Evolutionary conservation across 1,140 invertebrate species (phyloP), one percentile per base, ranked within the genome.

Genomic region (Globodera ellingtonae): DNA sequence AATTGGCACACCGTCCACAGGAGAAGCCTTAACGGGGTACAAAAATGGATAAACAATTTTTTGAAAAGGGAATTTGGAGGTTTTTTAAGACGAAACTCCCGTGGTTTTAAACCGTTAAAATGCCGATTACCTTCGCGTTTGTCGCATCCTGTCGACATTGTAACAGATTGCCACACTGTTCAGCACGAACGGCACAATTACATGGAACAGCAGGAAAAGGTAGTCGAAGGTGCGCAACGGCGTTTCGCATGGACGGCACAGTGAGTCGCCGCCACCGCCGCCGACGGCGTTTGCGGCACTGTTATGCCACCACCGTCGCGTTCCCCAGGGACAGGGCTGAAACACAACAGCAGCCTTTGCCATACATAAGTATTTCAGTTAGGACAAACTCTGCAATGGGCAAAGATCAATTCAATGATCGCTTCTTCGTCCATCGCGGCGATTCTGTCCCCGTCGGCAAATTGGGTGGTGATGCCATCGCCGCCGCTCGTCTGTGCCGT

Each of bases 251-350:
- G 70, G 48, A 13, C 69, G 44, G 70, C 83, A 84, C 15, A 66
- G 21, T 24, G 82, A 83, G 18, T 83, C 24, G 59, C 46, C 79
- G 47, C 10, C 69, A 24, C 74, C 10, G 7, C 8, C 56, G 10
- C 10, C 56, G 56, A 7, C 10, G 56, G 5, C 10, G 56, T 18
- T 13, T 2, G 6, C 0, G 18, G 18, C 50, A 52, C 10, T 52
- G 50, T 35, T 52, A 4, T 62, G 13, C 10, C 15, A 15, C 56
- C 10, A 62, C 6, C 67, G 83, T 2, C 73, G 56, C 5, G 59
- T 75, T 9, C 82, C 83, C 82, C 83, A 84, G 24, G 85, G 85
- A 75, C 83, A 84, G n/a, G 85, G 65, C 84, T 81, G 44, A 81
- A 83, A 75, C 18, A 81, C 59, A 65, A 65, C 13, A 65, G 3